Evolutionary conservation across 2,113 vertebrate genomes (phyloP).

Genomic region (Mobula birostris): DNA sequence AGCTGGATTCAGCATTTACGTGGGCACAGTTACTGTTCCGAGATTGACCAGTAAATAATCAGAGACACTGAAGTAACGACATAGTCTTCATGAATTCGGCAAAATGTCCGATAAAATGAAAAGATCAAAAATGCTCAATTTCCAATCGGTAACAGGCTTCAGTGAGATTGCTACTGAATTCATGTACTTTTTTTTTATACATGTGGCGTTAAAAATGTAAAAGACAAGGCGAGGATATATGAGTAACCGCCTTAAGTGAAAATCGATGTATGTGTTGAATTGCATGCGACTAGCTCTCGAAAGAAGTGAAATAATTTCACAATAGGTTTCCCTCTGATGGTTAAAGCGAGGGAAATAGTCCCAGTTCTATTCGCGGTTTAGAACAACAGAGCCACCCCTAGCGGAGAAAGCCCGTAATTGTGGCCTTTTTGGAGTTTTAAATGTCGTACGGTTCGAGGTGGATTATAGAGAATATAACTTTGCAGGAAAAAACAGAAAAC

Average conservation of each 20-base stretch:
- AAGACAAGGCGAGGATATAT: neutral
- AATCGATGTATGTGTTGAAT: neutral
- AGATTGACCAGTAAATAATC: neutral
- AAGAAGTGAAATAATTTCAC: slow-evolving; percentile 9
- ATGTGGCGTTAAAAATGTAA: neutral
- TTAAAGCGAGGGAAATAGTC: neutral
- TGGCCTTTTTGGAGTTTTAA: neutral
- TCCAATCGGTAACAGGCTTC: neutral
- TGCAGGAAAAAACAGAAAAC: neutral
- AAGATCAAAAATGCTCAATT: neutral
- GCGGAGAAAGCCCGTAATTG: slow-evolving; percentile 5
- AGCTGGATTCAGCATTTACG: neutral
- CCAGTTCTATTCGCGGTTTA: neutral
- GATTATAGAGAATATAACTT: neutral
- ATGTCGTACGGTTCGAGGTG: neutral
- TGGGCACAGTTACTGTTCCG: neutral
- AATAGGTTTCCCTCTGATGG: neutral
- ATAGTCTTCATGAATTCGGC: neutral
- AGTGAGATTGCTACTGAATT: neutral
- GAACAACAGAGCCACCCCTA: slow-evolving; percentile 5
- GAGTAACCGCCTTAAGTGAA: neutral
- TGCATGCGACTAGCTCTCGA: neutral
- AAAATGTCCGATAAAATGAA: neutral
- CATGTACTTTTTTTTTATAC: neutral
- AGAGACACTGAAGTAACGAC: neutral